These are phyloP conservation scores for Troides helena DNA, from an alignment of 2,888 invertebrate species.

Conservation along the genomic window DNA sequence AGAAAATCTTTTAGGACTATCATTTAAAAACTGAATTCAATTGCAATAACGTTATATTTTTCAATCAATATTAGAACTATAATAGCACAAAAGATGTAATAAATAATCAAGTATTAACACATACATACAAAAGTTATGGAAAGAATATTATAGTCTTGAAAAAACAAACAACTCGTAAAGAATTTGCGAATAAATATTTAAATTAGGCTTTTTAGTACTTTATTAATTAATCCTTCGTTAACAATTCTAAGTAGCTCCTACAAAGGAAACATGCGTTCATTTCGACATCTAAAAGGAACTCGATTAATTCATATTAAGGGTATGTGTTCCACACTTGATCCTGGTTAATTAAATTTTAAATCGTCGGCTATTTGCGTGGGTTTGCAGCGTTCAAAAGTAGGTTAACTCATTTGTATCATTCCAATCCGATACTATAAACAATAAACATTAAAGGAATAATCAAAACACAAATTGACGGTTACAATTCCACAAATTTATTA, in stretches of 20 bases:
- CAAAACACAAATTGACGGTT: slow-evolving; percentile 33
- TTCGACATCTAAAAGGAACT: slow-evolving; percentile 28
- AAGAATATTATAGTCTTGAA: no score
- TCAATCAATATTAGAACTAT: no score
- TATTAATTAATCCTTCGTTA: slow-evolving; percentile 24
- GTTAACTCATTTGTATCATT: slow-evolving; percentile 49
- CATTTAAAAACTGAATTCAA: no score
- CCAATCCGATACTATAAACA: slow-evolving; percentile 38
- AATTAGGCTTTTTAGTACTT: neutral
- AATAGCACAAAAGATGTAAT: no score
- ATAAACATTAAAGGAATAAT: slow-evolving; percentile 13
- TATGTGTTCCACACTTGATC: slow-evolving; percentile 41
- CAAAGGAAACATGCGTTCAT: slow-evolving; percentile 31
- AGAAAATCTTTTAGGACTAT: no score
- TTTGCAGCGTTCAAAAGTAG: slow-evolving; percentile 52
- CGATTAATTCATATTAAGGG: slow-evolving; percentile 37
- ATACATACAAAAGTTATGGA: no score
- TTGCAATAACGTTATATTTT: no score
- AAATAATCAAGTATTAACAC: no score
- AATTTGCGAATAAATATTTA: slow-evolving; percentile 7
- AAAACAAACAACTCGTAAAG: neutral
- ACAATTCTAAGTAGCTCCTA: slow-evolving; percentile 19
- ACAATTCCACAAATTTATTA: slow-evolving; percentile 62
- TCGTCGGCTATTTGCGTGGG: slow-evolving; percentile 46
- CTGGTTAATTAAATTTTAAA: slow-evolving; percentile 51